Evolutionary conservation across 1,140 invertebrate genomes (phyloP), one percentile per base, ranked within the genome.

Genomic region (Semibalanus balanoides): DNA sequence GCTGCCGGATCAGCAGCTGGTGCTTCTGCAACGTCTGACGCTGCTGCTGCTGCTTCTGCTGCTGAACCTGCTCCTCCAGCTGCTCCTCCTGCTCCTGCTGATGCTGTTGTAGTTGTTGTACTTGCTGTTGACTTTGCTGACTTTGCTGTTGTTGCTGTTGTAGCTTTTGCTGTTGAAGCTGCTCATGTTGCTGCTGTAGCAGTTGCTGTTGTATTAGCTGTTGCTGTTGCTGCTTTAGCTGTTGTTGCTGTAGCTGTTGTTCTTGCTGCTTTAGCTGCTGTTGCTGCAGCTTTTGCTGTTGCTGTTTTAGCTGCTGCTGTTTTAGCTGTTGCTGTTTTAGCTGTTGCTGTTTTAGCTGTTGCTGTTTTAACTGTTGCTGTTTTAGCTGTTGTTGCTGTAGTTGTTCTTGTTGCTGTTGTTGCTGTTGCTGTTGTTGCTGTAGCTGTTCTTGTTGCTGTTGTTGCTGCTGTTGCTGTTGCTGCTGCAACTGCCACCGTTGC

Each of bases 61-160:
- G 35, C 35, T 40, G 35, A 5, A 40, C 17, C 35, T 40, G 35
- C 35, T 40, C 35, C 51, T 14, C 51, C 51, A 64, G 51, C 51
- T 14, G 51, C 51, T 64, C 7, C 51, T 14, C 51, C 9, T 1
- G 22, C 51, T 22, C 11, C 76, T 78, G 51, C 76, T 79, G 71
- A 75, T 78, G 74, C 76, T 78, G 64, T 76, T 40, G 35, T 17
- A 7, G 35, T 17, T 40, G 35, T 17, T 40, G 35, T 19, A 3
- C 11, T 19, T 22, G 51, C 51, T 14, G 51, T 19, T 64, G 51
- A 7, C 1, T 1, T 19, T 22, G 51, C 51, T 22, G 14, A 75
- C 77, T 31, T 74, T 79, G 71, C 75, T 78, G 74, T 74, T 78
- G 64, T 76, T 78, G 78, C 30, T 78, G 76, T 28, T 74, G 71